Conservation (phyloP, 2,113 vertebrate species). For the Ageneiosus marmoratus region DNA sequence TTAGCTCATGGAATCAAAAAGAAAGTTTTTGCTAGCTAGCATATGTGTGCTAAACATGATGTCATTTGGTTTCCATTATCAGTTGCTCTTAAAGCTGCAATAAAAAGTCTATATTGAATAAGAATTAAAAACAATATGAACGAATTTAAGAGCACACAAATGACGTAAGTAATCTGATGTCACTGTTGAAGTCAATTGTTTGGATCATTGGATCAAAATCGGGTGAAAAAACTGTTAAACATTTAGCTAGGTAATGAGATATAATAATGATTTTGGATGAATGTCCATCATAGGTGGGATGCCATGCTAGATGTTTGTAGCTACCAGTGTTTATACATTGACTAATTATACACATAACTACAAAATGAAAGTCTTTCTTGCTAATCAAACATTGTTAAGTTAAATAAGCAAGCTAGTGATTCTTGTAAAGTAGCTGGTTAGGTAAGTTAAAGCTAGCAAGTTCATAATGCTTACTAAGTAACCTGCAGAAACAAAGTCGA, state of each 20-base stretch:
- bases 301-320: background rate
- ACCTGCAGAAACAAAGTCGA: background rate
- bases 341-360: too few relatives aligned
- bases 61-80: background rate
- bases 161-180: background rate
- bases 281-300: background rate
- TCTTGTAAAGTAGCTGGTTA: background rate
- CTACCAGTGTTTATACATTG: background rate
- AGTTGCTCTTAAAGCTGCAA: background rate
- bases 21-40: background rate
- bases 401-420: background rate
- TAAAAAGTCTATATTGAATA: background rate
- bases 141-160: background rate
- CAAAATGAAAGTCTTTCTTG: background rate
- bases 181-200: background rate
- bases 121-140: background rate
- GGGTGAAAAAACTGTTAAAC: background rate
- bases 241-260: slow-evolving; percentile 1
- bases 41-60: background rate
- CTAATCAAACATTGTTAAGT: background rate
- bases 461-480: background rate
- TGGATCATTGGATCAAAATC: background rate
- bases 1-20: background rate
- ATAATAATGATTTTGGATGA: background rate
- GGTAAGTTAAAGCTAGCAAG: background rate